phyloP scores from a whole-genome alignment of 2,113 vertebrate genomes.

The Trematocara macrostoma region DNA sequence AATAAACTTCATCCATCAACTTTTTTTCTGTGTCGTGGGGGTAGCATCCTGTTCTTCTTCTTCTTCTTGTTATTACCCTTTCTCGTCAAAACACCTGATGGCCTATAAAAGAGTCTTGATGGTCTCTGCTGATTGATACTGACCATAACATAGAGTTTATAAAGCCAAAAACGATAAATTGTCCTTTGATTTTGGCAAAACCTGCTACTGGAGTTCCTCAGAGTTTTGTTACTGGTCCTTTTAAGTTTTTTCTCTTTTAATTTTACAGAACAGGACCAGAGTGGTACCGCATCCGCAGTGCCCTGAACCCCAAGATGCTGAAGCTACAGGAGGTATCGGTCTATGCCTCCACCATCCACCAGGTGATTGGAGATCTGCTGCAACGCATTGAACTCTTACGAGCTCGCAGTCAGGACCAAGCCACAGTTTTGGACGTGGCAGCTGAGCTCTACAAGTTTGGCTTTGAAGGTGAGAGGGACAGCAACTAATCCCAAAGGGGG shows the following conservation, averaged over 20 bases:
- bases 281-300: conserved; percentile 70
- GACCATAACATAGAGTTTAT: background rate
- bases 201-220: background rate
- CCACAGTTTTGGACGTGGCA: conserved; percentile 55
- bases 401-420: conserved; percentile 43
- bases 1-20: background rate
- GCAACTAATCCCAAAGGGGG: background rate
- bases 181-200: background rate
- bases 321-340: conserved; percentile 52
- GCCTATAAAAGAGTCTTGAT: background rate
- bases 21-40: background rate
- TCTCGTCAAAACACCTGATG: background rate
- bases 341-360: conserved; percentile 59
- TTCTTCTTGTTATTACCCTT: background rate
- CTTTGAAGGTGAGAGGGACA: conserved; percentile 68
- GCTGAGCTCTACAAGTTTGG: conserved; percentile 76
- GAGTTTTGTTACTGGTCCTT: background rate
- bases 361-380: conserved; percentile 71
- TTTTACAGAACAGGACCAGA: conserved; percentile 53
- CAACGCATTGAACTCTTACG: conserved; percentile 61
- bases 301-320: conserved; percentile 73
- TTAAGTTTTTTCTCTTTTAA: background rate
- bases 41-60: background rate
- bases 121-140: background rate
- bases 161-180: background rate